phyloP scores from a whole-genome alignment of 1,140 invertebrate species.

The Drosophila guanche region DNA sequence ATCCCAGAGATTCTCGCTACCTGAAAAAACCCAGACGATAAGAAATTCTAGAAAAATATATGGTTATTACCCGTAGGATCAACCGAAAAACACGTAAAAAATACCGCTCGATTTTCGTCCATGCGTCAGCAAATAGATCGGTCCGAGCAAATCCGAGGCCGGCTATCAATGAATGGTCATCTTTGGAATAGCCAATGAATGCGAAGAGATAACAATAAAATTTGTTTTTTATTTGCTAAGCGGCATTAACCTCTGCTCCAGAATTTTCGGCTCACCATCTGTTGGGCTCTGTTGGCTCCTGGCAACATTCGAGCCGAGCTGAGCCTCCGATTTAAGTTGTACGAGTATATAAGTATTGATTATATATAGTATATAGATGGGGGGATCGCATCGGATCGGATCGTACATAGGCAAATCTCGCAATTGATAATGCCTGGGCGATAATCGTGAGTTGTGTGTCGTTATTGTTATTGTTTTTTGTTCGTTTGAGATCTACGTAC shows the following conservation, averaged over 20 bases:
- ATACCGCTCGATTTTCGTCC: neutral
- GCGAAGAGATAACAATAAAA: slow-evolving; percentile 23
- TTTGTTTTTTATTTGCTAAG: slow-evolving; percentile 47
- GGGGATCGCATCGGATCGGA: slow-evolving; percentile 1
- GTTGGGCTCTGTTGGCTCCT: slow-evolving; percentile 37
- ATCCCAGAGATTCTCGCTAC: neutral
- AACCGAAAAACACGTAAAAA: too few species aligned
- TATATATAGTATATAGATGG: slow-evolving; percentile 4
- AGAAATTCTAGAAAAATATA: slow-evolving; percentile 1
- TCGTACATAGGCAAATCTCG: slow-evolving; percentile 14
- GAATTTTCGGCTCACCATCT: slow-evolving; percentile 30
- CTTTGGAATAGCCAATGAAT: too few species aligned
- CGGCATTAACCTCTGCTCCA: slow-evolving; percentile 45
- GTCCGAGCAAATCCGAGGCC: slow-evolving; percentile 1
- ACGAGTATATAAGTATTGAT: slow-evolving; percentile 7
- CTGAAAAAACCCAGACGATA: slow-evolving; percentile 9
- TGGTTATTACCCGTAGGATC: too few species aligned
- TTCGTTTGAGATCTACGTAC: slow-evolving; percentile 15
- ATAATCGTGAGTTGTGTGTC: slow-evolving; percentile 33
- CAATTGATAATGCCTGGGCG: slow-evolving; percentile 50
- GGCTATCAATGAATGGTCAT: slow-evolving; percentile 11
- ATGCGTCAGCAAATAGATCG: slow-evolving; percentile 35
- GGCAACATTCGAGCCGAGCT: slow-evolving; percentile 46
- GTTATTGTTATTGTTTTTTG: slow-evolving; percentile 29
- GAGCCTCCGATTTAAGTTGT: neutral